Base-by-base conservation (phyloP, 2,888 invertebrate species). In the Campoletis raptor region DNA sequence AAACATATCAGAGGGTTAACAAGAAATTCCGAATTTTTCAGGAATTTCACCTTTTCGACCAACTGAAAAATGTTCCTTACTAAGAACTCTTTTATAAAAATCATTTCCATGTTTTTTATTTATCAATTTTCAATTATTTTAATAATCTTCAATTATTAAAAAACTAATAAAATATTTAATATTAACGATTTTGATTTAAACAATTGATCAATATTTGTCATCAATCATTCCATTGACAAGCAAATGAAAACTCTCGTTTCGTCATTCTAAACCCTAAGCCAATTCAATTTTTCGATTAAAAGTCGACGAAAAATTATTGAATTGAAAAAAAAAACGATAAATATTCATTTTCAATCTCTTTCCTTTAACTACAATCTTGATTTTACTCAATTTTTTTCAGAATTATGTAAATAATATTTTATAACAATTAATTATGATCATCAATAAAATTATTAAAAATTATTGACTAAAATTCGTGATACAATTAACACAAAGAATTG, bases 1-100 rank as follows among this genome's bases (percentile, higher is more conserved):
- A 81, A 86, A 85, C 74, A 88, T 74, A 54, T 12, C 54, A 37
- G 54, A 76, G 70, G 57, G 6, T 40, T 64, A 12, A 30, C n/a
- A 12, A n/a, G 18, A 61, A 30, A 37, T 24, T 10, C 37, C 3
- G 9, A 18, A 36, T 4, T 37, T 21, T 40, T n/a, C 10, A 10
- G 3, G 9, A n/a, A 67, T 61, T 30, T 15, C 0, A 30, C 30
- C 15, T 61, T 61, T 30, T 30, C 3, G 30, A 12, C 48, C 5
- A 30, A 30, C 24, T 4, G 10, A 5, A 21, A 1, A 30, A 61
- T 4, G 12, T 61, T 61, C 15, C 3, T 30, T 30, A 3, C 2
- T 30, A 2, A 30, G 3, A 30, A 30, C 30, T 30, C 3, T 2
- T 30, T 30, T 30, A 30, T 30, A 30, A 30, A 30, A 3, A 30